phyloP scores from a whole-genome alignment of 2,888 invertebrate species.

The Dorcus hopei region DNA sequence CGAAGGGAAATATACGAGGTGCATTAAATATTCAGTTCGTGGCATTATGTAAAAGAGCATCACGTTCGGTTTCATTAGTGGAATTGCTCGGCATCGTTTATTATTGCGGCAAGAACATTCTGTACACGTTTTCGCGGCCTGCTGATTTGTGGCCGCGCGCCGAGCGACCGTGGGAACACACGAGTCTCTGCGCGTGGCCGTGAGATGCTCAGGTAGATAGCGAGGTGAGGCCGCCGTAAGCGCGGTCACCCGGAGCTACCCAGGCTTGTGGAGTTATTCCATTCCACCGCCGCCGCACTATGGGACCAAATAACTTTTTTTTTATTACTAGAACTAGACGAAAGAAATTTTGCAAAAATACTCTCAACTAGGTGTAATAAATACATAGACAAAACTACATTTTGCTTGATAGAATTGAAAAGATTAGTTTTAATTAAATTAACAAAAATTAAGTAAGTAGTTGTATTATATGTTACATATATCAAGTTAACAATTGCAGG shows the following conservation, averaged over 20 bases:
- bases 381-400: too few relatives aligned
- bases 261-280: neutral
- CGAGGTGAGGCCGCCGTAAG: slow-evolving; percentile 5
- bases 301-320: too few relatives aligned
- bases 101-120: slow-evolving; percentile 19
- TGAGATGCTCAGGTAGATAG: slow-evolving; percentile 21
- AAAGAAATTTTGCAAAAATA: too few relatives aligned
- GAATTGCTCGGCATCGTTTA: slow-evolving; percentile 12
- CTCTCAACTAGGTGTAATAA: too few relatives aligned
- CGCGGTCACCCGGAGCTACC: slow-evolving; percentile 2
- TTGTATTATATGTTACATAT: too few relatives aligned
- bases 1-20: too few relatives aligned
- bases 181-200: slow-evolving; percentile 22
- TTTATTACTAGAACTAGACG: too few relatives aligned
- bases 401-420: too few relatives aligned
- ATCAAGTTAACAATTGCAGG: too few relatives aligned
- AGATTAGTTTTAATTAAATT: too few relatives aligned
- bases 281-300: neutral
- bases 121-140: slow-evolving; percentile 21
- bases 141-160: slow-evolving; percentile 22
- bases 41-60: neutral
- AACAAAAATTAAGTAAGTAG: too few relatives aligned
- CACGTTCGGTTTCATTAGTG: slow-evolving; percentile 13
- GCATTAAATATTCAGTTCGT: too few relatives aligned
- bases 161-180: slow-evolving; percentile 21